A percentile compares a stretch with the other conserved stretches of the same genome.
Conservation (phyloP, 2,888 invertebrate species). For the Polydrusus tereticollis region DNA sequence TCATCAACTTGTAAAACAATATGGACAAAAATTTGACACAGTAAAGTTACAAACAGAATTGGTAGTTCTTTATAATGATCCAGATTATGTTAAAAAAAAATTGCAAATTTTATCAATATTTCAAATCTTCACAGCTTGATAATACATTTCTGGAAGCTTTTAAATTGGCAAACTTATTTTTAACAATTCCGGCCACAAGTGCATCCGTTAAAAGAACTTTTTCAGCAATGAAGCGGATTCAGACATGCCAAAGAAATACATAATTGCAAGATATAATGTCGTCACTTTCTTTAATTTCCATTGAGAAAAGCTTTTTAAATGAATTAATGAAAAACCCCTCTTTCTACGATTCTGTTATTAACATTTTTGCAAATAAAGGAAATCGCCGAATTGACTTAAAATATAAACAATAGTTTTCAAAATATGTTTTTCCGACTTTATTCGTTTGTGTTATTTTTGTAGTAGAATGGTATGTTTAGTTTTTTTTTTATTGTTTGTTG, state of each 20-base stretch:
- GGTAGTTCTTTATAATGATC: no score
- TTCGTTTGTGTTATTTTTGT: no score
- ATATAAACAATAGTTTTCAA: no score
- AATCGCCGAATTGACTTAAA: no score
- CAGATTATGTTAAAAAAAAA: slow-evolving; percentile 38
- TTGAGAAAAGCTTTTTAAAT: slow-evolving; percentile 25
- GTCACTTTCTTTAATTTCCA: no score
- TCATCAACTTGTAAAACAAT: slow-evolving; percentile 36
- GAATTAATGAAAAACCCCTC: slow-evolving; percentile 40
- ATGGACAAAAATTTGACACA: slow-evolving; percentile 41
- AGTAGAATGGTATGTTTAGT: slow-evolving; percentile 5
- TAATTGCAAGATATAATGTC: slow-evolving; percentile 25
- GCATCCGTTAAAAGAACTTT: slow-evolving; percentile 39
- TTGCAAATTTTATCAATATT: slow-evolving; percentile 41
- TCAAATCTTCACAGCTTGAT: no score
- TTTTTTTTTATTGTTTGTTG: slow-evolving; percentile 23
- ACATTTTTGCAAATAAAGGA: no score
- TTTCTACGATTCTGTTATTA: no score
- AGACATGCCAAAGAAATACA: slow-evolving; percentile 33
- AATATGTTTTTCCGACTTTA: no score
- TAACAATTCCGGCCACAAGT: slow-evolving; percentile 40
- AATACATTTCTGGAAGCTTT: slow-evolving; percentile 42
- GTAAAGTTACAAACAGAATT: no score
- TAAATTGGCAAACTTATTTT: slow-evolving; percentile 42
- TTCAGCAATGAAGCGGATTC: slow-evolving; percentile 38